phyloP scores from a whole-genome alignment of 2,888 invertebrate species.

The Phrixothrix hirtus region DNA sequence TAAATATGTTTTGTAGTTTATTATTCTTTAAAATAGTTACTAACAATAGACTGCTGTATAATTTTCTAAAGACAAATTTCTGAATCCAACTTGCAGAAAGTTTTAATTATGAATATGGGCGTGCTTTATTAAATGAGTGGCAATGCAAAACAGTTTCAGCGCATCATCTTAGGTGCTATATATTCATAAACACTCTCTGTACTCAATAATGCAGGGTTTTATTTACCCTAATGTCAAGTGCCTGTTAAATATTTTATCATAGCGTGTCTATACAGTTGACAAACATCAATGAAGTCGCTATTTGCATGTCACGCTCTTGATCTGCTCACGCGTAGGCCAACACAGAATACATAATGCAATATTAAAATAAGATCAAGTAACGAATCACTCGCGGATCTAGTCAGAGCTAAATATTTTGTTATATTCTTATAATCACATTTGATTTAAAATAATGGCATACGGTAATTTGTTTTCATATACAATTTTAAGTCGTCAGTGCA shows the following conservation, averaged over 20 bases:
- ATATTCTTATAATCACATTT: no score
- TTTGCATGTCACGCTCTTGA: constrained; percentile 29
- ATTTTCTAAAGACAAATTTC: no score
- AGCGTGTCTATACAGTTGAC: constrained; percentile 29
- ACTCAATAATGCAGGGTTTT: constrained; percentile 33
- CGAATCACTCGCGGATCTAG: constrained; percentile 10
- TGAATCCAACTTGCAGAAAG: no score
- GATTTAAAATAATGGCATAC: no score
- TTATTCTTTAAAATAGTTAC: no score
- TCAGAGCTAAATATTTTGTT: neutral
- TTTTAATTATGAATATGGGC: constrained; percentile 8
- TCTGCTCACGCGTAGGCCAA: constrained; percentile 32
- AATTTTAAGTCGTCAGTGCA: neutral
- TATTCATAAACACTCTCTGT: constrained; percentile 20
- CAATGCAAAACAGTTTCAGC: constrained; percentile 1
- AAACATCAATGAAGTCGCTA: constrained; percentile 22
- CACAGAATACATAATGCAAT: constrained; percentile 33
- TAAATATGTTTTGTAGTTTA: neutral
- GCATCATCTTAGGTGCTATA: constrained; percentile 6
- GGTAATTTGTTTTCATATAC: neutral
- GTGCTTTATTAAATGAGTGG: constrained; percentile 8
- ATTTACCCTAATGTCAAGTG: constrained; percentile 34
- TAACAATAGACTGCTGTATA: no score
- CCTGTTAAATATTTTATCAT: constrained; percentile 38
- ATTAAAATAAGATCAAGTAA: constrained; percentile 27